Base-by-base conservation (phyloP, 2,797 vertebrate genomes). In the Pterois miles region DNA sequence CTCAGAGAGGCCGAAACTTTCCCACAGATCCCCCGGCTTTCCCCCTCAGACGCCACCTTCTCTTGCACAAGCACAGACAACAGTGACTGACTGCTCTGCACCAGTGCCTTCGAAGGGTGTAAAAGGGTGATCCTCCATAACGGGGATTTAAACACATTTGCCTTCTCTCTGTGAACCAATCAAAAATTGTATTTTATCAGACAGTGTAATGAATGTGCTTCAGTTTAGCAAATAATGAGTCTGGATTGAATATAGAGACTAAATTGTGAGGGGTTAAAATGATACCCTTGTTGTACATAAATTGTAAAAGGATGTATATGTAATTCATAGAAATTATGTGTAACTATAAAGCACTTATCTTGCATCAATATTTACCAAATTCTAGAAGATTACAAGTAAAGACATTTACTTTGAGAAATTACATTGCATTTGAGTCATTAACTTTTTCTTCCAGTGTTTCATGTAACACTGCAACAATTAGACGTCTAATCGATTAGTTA, bases 31-130 rank as follows among this genome's bases (percentile, higher is more conserved):
- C 43, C 53, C 20, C 16, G 11, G 63, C 14, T 8, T 59, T 64
- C 56, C 63, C 8, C 69, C 38, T 63, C 65, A 23, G 71, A 74
- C 12, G 38, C 64, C 74, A n/a, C 43, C 22, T 43, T 62, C 64
- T 81, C 73, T 70, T 52, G 36, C 71, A 74, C 68, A 76, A 89
- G 59, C 73, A 82, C 80, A 72, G 76, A 81, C 63, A 25, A 59
- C 76, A 62, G 57, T 18, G 69, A 87, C 68, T 38, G 69, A 86
- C 60, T 29, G 70, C 70, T 38, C 82, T 84, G 84, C 71, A 78
- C 81, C 76, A 80, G 92, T 91, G 90, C 90, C 89, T 92, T 92
- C 78, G 82, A 80, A 71, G 57, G 89, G 78, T 77, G 34, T 74
- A 11, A 71, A 57, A 72, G 53, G 27, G 46, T 13, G 48, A 74